Percentiles rank a stretch among this genome's conserved stretches.
These are phyloP conservation scores for Hyaena hyaena DNA, from an alignment of 2,113 vertebrate genomes.

Conservation along the genomic window DNA sequence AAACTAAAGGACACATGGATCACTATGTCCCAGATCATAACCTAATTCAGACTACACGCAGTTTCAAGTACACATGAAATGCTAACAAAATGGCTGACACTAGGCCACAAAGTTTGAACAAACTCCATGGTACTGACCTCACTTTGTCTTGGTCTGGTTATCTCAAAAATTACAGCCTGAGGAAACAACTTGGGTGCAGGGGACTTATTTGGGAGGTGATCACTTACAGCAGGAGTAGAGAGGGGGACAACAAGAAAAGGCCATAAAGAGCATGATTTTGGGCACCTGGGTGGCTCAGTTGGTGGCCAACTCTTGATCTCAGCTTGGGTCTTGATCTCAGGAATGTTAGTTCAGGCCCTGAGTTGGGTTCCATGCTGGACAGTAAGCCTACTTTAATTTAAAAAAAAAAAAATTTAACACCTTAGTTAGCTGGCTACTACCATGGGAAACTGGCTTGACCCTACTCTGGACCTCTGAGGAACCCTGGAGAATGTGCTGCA, in stretches of 20 bases:
- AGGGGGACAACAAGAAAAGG: not conserved
- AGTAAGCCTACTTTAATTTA: too few relatives aligned
- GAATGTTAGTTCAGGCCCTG: too few relatives aligned
- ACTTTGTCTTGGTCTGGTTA: not conserved
- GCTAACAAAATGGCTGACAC: not conserved
- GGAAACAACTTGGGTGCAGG: not conserved
- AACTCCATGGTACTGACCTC: not conserved
- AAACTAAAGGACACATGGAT: not conserved
- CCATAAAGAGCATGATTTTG: not conserved
- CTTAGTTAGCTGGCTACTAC: not conserved
- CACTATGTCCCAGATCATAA: not conserved
- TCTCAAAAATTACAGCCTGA: not conserved
- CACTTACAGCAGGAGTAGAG: not conserved
- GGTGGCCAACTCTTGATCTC: too few relatives aligned
- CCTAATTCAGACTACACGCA: not conserved
- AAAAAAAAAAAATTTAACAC: too few relatives aligned
- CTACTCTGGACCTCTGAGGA: not conserved
- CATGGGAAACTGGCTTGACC: not conserved
- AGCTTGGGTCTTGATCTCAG: too few relatives aligned
- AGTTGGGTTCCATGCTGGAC: too few relatives aligned
- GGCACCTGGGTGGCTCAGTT: too few relatives aligned
- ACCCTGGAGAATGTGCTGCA: too few relatives aligned
- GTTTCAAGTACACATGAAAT: not conserved
- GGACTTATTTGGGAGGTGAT: not conserved
- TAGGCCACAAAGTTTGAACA: not conserved